Conservation (phyloP, 1,140 invertebrate genomes). For the Drosophila lowei region DNA sequence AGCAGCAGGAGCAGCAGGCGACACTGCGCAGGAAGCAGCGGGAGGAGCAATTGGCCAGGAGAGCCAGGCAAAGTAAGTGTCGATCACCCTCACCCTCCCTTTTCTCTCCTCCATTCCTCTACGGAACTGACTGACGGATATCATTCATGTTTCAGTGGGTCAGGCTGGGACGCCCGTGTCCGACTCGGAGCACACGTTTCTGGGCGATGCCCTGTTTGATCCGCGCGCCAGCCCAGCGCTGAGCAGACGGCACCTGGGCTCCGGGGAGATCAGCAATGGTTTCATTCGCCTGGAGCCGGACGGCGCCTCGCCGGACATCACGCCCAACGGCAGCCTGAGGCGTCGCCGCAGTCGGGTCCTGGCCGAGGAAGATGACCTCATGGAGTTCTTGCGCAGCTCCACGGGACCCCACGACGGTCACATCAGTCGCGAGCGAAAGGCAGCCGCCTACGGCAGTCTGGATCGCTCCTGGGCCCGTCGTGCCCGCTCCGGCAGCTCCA, state of each 20-base stretch:
- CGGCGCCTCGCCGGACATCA: conserved; percentile 92
- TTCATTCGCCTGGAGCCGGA: conserved; percentile 84
- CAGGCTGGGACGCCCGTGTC: conserved; percentile 88
- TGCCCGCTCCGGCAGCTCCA: conserved; percentile 88
- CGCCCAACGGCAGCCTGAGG: conserved; percentile 93
- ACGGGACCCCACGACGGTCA: conserved; percentile 86
- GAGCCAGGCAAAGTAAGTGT: conserved; percentile 86
- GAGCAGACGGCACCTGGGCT: conserved; percentile 87
- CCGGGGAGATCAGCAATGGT: conserved; percentile 82
- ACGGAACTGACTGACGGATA: neutral
- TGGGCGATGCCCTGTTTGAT: conserved; percentile 90
- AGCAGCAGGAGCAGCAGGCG: conserved; percentile 92
- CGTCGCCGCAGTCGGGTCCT: conserved; percentile 91
- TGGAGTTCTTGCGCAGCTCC: conserved; percentile 92
- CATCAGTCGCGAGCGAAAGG: conserved; percentile 89
- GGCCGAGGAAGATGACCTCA: conserved; percentile 93
- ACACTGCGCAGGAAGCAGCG: conserved; percentile 89
- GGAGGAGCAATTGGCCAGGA: conserved; percentile 89
- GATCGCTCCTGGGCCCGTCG: conserved; percentile 94
- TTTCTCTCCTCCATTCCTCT: too few species aligned
- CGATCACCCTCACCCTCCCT: neutral
- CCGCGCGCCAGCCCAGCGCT: conserved; percentile 88
- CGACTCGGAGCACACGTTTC: conserved; percentile 88
- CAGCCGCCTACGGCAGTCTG: conserved; percentile 90
- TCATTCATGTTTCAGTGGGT: conserved; percentile 84